phyloP scores from a whole-genome alignment of 2,113 vertebrate species.

The Rattus rattus region DNA sequence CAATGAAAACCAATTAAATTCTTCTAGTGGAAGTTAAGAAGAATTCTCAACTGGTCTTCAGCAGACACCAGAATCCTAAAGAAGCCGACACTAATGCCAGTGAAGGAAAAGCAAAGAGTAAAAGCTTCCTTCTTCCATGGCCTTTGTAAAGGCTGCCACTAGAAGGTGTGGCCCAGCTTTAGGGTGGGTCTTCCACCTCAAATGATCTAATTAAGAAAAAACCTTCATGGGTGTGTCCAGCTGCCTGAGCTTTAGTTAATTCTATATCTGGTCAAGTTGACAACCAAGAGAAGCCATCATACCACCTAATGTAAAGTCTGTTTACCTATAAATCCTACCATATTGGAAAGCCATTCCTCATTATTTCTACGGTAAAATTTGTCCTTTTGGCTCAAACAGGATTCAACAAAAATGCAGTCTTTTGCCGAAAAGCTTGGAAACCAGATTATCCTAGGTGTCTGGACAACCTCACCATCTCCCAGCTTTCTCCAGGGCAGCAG shows the following conservation, averaged over 20 bases:
- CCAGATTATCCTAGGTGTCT: neutral
- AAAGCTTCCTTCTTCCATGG: too few relatives aligned
- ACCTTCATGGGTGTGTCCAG: neutral
- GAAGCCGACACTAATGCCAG: neutral
- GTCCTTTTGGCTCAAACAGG: neutral
- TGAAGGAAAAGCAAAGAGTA: neutral
- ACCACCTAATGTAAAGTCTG: neutral
- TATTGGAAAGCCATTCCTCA: neutral
- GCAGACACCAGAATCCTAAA: neutral
- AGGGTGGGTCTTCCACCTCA: neutral
- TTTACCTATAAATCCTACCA: neutral
- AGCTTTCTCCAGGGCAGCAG: neutral
- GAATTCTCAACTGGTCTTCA: neutral
- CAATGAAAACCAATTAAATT: constrained; percentile 8
- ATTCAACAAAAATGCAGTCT: neutral
- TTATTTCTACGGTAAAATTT: neutral
- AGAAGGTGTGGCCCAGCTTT: neutral
- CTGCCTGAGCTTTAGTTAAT: neutral
- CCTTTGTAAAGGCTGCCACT: neutral
- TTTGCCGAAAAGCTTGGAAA: neutral
- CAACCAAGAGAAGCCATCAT: neutral
- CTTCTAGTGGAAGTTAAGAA: neutral
- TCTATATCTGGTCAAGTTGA: neutral
- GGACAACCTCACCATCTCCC: neutral
- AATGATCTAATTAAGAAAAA: neutral